Evolutionary conservation across 30 jellyfish, hydroid and myxozoan genomes (phyloP), one percentile per base, ranked within the genome.

Genomic region (Turritopsis rubra): DNA sequence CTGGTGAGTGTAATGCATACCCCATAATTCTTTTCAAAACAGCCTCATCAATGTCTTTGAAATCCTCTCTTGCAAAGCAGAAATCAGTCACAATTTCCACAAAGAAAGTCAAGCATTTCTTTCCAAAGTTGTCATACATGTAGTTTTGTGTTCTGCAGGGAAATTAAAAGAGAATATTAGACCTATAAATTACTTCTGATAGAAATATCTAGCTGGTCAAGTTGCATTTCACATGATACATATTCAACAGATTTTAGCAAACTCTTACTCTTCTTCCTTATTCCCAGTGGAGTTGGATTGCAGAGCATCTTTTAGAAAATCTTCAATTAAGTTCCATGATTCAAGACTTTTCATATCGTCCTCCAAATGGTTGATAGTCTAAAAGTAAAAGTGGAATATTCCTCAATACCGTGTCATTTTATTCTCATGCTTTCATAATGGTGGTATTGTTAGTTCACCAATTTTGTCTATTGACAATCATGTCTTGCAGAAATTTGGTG

Each of bases 21-120:
- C 86, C 65, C 87, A 84, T 84, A 80, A 89, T 89, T 70, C 79
- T 52, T 28, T 84, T 81, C 54, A 89, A 29, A 52, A 89, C 89
- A 18, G 52, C 82, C 8, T 52, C 82, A 72, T 78, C 82, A 13
- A 26, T 81, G 21, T 27, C 1, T 8, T 82, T 53, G 54, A 80
- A 52, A 26, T 72, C 83, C 65, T 72, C 53, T 71, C 89, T 83
- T 30, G 93, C 79, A 84, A 89, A 89, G 73, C 92, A 79, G 77
- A 89, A 89, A 0, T 75, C 80, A 1, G 93, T 71, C 9, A 89
- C 96, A 20, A 83, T 84, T 60, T 83, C 93, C 92, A 89, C 79
- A 31, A 85, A 80, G 70, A 83, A 80, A 9, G 86, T 53, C 7
- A 89, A 72, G 76, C 96, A 79, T 18, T 86, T 84, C 70, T 75